These are phyloP conservation scores for Xenentodon cancila DNA, from an alignment of 2,797 vertebrate species.

Conservation along the genomic window DNA sequence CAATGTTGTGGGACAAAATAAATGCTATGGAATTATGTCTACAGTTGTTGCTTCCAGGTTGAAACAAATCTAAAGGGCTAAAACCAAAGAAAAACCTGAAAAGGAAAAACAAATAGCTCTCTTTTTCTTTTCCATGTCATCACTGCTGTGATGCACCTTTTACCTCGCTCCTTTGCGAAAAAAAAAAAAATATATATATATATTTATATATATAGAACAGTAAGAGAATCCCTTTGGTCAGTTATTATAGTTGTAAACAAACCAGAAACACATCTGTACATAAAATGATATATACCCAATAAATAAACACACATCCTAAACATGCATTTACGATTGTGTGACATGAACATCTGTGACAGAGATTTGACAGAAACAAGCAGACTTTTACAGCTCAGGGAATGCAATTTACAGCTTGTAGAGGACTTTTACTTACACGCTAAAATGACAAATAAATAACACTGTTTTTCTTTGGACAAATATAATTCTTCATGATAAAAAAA, in stretches of 20 bases:
- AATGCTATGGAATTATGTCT: conserved; percentile 58
- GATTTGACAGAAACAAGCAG: conserved; percentile 85
- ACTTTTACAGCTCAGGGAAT: conserved; percentile 92
- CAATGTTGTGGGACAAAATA: conserved; percentile 60
- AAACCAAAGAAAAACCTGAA: conserved; percentile 47
- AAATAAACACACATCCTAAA: conserved; percentile 96
- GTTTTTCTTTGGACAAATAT: conserved; percentile 99
- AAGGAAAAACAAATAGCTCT: conserved; percentile 74
- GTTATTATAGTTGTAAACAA: conserved; percentile 97
- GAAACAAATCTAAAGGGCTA: conserved; percentile 58
- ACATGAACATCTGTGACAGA: conserved; percentile 89
- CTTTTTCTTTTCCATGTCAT: conserved; percentile 65
- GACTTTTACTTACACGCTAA: conserved; percentile 93
- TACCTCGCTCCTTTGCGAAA: conserved; percentile 71
- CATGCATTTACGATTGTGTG: conserved; percentile 90
- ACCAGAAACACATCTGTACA: conserved; percentile 92
- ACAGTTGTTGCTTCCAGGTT: conserved; percentile 32
- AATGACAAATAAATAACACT: conserved; percentile 99
- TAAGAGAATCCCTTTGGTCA: conserved; percentile 94
- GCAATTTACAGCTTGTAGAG: conserved; percentile 94
- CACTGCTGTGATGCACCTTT: conserved; percentile 73
- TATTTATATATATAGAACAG: too few relatives aligned
- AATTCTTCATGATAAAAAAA: conserved; percentile 92
- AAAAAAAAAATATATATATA: too few relatives aligned
- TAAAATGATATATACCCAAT: conserved; percentile 92